Percentiles rank a stretch among this genome's conserved stretches.
These are phyloP conservation scores for Heliothis peltigera DNA, from an alignment of 2,888 invertebrate genomes.

Conservation along the genomic window DNA sequence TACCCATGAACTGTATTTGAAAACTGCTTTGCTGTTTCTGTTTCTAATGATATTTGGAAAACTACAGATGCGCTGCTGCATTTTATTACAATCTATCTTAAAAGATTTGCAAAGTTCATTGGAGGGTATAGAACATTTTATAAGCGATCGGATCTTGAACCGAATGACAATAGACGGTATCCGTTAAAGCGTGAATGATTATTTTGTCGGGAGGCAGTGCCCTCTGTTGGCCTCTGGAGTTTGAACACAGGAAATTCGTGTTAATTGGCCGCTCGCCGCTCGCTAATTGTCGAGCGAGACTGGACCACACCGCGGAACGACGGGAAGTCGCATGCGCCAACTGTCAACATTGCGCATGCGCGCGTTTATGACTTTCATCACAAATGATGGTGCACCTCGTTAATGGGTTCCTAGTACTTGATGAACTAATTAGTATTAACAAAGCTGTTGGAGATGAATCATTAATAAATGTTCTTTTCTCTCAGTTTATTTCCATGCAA, in stretches of 20 bases:
- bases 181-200: constrained; percentile 65
- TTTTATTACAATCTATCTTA: background rate
- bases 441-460: constrained; percentile 16
- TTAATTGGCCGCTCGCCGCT: constrained; percentile 82
- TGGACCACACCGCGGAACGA: constrained; percentile 75
- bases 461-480: no score
- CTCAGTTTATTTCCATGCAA: no score
- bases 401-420: constrained; percentile 31
- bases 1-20: constrained; percentile 16
- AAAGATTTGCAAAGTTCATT: constrained; percentile 27
- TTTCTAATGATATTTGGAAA: no score
- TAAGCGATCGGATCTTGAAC: constrained; percentile 50
- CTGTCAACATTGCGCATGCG: constrained; percentile 64
- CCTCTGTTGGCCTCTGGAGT: constrained; percentile 74
- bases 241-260: constrained; percentile 87
- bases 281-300: constrained; percentile 85
- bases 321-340: constrained; percentile 77
- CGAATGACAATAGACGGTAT: constrained; percentile 60
- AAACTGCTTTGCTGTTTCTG: background rate
- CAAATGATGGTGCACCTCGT: constrained; percentile 35
- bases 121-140: constrained; percentile 32
- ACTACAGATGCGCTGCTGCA: no score
- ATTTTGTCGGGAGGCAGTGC: constrained; percentile 73
- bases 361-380: constrained; percentile 43
- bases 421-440: constrained; percentile 46